Conservation (phyloP, 2,113 vertebrate species). For the Sceloporus undulatus region DNA sequence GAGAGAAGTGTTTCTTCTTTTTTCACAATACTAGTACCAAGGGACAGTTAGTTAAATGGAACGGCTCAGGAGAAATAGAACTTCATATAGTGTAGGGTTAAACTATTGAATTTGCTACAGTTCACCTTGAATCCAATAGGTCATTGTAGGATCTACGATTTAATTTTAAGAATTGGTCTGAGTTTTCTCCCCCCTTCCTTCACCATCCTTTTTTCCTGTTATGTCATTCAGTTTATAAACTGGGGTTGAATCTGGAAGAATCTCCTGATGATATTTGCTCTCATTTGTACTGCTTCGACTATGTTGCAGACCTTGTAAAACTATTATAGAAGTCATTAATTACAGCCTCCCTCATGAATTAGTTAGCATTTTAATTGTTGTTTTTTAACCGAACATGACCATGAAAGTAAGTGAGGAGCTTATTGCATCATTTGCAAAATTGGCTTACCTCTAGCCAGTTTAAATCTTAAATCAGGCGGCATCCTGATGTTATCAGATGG, state of each 20-base stretch:
- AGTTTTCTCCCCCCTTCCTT: background rate
- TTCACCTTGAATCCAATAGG: background rate
- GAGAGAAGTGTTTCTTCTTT: background rate
- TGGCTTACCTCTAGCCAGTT: too few relatives aligned
- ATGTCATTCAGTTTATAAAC: background rate
- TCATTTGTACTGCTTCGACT: background rate
- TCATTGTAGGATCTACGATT: background rate
- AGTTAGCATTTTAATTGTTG: too few relatives aligned
- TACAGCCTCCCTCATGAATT: too few relatives aligned
- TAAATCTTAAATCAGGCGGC: too few relatives aligned
- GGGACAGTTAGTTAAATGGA: background rate
- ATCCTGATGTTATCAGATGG: too few relatives aligned
- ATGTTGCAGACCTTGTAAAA: background rate
- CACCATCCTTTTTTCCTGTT: background rate
- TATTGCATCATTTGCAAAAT: too few relatives aligned
- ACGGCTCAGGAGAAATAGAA: background rate
- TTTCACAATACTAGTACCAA: background rate
- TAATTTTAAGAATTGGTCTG: background rate
- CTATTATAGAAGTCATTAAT: too few relatives aligned
- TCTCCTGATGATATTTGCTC: background rate
- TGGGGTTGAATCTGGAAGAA: background rate
- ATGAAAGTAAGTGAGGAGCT: background rate
- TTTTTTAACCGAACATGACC: background rate
- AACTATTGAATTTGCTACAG: background rate
- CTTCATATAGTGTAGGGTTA: background rate